Base-by-base conservation (phyloP, 2,113 vertebrate species). In the Melospiza melodia region DNA sequence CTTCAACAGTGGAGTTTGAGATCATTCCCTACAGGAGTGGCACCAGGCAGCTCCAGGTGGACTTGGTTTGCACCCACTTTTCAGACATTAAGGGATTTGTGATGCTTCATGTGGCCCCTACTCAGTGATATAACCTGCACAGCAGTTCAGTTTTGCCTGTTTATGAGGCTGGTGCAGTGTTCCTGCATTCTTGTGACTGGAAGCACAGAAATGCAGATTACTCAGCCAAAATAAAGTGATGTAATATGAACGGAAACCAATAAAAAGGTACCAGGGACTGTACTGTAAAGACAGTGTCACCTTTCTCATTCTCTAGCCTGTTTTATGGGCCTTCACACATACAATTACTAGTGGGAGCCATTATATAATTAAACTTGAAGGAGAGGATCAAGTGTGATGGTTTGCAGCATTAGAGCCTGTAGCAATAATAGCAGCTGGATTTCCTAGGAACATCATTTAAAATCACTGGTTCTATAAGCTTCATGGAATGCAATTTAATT, bases 11-110 rank as follows among this genome's bases (percentile, higher is more conserved):
- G 61, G 90, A 94, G 12, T 98, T 98, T 90, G 96, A 92, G 72
- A 85, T 98, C 52, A 95, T 93, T 77, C 98, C 98, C 20, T 97
- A 96, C 87, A 98, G 95, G 85, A 97, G 96, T 5, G 98, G 98
- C 74, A 93, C 55, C 27, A 96, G 93, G 92, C 98, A 98, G 84
- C 97, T 98, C 24, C 98, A 98, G 93, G 98, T 97, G 68, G 96
- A 98, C 83, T 92, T 98, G 24, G 59, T 97, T 91, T 98, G 95
- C 92, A 57, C 21, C 20, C 51, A 15, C 61, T 96, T 96, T 79
- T 91, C 96, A 94, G 81, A 93, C n/a, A 91, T 97, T 43, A 97
- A 97, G 81, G 93, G 92, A 68, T 97, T 94, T 91, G 81, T 94
- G 66, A 97, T 67, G 82, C 61, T 97, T 59, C 81, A 95, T 23